These are phyloP conservation scores for Astropecten irregularis DNA, from an alignment of 53 echinoderm and acorn worm species.

Conservation along the genomic window DNA sequence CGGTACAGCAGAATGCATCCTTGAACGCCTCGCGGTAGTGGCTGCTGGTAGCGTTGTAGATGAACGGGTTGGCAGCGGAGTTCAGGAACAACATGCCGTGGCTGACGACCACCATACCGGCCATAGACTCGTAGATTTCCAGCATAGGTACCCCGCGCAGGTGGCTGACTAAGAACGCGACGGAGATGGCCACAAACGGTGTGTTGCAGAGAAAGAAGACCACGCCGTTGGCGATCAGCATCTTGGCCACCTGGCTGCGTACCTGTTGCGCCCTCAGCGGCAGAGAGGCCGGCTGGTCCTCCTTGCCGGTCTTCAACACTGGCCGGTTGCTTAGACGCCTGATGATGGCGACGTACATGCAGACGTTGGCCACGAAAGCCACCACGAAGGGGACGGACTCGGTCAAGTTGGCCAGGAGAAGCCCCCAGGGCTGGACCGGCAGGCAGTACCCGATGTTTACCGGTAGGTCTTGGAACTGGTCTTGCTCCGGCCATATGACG, in stretches of 20 bases:
- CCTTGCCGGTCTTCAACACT: neutral
- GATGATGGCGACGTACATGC: conserved; percentile 47
- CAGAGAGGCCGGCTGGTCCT: neutral
- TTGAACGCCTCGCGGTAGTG: conserved; percentile 43
- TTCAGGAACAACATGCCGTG: conserved; percentile 44
- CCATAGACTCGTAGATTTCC: conserved; percentile 33
- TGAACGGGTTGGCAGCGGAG: conserved; percentile 48
- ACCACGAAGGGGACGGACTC: conserved; percentile 30
- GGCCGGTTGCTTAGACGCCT: conserved; percentile 43
- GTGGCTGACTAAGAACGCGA: conserved; percentile 20
- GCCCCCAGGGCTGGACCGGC: neutral
- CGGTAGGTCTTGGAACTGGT: conserved; percentile 6
- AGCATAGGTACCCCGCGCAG: neutral
- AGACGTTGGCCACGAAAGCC: conserved; percentile 41
- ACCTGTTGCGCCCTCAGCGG: conserved; percentile 19
- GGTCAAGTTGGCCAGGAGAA: conserved; percentile 29
- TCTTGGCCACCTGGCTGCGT: conserved; percentile 46
- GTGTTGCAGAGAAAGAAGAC: conserved; percentile 49
- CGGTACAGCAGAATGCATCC: conserved; percentile 55
- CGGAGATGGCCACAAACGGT: conserved; percentile 24
- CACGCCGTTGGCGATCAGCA: conserved; percentile 45
- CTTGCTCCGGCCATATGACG: conserved; percentile 35
- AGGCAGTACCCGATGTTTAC: conserved; percentile 11
- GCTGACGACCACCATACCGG: conserved; percentile 41
- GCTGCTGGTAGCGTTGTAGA: conserved; percentile 24